Evolutionary conservation across 2,113 vertebrate species (phyloP).

Genomic region (Phalacrocorax aristotelis): DNA sequence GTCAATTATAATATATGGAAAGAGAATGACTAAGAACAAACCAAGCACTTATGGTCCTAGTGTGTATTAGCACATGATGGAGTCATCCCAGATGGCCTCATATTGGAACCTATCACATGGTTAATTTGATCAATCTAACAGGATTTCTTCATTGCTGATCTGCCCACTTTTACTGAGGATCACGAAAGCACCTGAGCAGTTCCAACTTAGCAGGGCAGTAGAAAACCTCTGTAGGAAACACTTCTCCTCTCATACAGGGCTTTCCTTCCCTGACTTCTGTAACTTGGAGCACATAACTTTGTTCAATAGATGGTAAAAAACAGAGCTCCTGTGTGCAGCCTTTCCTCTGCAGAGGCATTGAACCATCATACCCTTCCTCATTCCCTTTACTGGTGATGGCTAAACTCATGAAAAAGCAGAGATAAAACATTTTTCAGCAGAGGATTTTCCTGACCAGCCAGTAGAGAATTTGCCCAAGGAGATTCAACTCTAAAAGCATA

Average conservation of each 20-base stretch:
- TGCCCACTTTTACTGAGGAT: background rate
- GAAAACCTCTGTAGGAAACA: background rate
- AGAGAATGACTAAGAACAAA: background rate
- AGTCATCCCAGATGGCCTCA: background rate
- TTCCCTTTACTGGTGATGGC: background rate
- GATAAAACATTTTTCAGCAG: accelerated
- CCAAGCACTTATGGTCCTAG: background rate
- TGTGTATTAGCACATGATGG: background rate
- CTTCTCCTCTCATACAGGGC: background rate
- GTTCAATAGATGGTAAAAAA: background rate
- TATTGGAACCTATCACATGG: background rate
- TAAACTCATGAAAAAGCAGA: background rate
- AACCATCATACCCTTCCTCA: background rate
- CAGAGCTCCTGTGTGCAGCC: background rate
- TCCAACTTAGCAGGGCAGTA: background rate
- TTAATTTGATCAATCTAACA: background rate
- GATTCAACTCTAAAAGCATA: background rate
- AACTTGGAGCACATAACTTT: background rate
- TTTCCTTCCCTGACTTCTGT: background rate
- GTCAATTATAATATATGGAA: accelerated
- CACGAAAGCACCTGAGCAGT: background rate
- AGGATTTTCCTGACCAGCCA: background rate
- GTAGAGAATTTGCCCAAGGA: background rate
- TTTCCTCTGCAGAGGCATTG: background rate
- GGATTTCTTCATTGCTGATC: background rate